Percentiles rank a stretch among this genome's conserved stretches.
Evolutionary conservation across 30 jellyfish, hydroid and myxozoan genomes (phyloP).

Genomic region (Hydra vulgaris): DNA sequence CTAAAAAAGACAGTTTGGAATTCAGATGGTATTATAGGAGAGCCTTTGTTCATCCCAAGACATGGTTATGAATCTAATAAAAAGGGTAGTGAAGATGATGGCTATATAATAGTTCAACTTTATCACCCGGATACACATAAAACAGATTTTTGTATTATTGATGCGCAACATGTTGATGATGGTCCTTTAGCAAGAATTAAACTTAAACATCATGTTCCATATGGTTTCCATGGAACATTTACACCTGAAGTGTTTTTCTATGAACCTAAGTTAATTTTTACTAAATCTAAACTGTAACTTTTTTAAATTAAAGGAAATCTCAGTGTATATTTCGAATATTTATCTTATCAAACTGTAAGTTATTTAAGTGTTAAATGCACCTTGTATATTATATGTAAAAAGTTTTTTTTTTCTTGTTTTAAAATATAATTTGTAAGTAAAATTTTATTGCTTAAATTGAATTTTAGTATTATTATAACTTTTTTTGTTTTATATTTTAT

Average conservation of each 20-base stretch:
- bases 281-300: constrained; percentile 4
- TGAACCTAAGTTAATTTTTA: constrained; percentile 25
- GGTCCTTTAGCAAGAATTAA: constrained; percentile 85
- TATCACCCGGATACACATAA: constrained; percentile 60
- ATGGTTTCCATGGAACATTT: constrained; percentile 91
- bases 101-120: constrained; percentile 78
- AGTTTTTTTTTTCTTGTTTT: too few relatives aligned
- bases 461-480: too few relatives aligned
- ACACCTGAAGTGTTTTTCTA: constrained; percentile 77
- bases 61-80: constrained; percentile 69
- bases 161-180: constrained; percentile 56
- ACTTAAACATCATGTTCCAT: constrained; percentile 90
- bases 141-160: constrained; percentile 80
- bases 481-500: too few relatives aligned
- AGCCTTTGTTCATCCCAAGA: constrained; percentile 92
- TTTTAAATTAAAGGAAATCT: too few relatives aligned
- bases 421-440: too few relatives aligned
- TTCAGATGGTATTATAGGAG: constrained; percentile 91
- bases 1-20: constrained; percentile 59
- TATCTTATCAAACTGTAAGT: too few relatives aligned
- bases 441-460: too few relatives aligned
- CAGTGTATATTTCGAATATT: too few relatives aligned
- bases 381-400: too few relatives aligned
- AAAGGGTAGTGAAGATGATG: constrained; percentile 93
- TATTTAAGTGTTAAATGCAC: too few relatives aligned